Evolutionary conservation across 2,888 invertebrate species (phyloP).

Genomic region (Orgyia antiqua): DNA sequence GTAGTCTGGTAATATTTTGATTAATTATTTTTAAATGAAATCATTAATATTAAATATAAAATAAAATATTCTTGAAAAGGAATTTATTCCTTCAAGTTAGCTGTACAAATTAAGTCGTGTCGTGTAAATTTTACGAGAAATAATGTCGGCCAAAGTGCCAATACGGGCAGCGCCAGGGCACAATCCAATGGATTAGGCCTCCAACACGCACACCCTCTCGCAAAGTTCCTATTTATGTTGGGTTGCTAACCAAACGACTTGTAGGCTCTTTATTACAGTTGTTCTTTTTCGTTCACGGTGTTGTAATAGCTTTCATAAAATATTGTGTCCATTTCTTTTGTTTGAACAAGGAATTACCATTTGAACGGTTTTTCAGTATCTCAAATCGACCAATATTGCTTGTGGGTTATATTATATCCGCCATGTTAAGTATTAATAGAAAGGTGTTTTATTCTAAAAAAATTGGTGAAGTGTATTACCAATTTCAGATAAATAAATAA

Average conservation of each 20-base stretch:
- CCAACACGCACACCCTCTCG: slow-evolving; percentile 59
- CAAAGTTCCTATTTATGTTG: slow-evolving; percentile 65
- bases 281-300: slow-evolving; percentile 69
- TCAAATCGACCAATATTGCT: slow-evolving; percentile 15
- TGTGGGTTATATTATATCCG: too few relatives aligned
- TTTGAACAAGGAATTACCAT: slow-evolving; percentile 40
- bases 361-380: slow-evolving; percentile 15
- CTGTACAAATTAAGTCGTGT: too few relatives aligned
- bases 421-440: too few relatives aligned
- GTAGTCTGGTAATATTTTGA: too few relatives aligned
- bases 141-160: slow-evolving; percentile 37
- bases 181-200: slow-evolving; percentile 69
- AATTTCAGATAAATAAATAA: too few relatives aligned
- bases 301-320: slow-evolving; percentile 65
- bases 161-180: slow-evolving; percentile 38
- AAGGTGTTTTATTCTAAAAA: too few relatives aligned
- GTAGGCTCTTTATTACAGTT: slow-evolving; percentile 76
- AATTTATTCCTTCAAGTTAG: too few relatives aligned
- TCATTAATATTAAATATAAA: too few relatives aligned
- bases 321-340: slow-evolving; percentile 55
- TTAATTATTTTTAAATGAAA: too few relatives aligned
- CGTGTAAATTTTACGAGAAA: slow-evolving; percentile 62
- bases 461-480: too few relatives aligned
- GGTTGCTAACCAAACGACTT: slow-evolving; percentile 71
- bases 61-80: too few relatives aligned